Evolutionary conservation across 2,888 invertebrate genomes (phyloP).

Genomic region (Clunio marinus): DNA sequence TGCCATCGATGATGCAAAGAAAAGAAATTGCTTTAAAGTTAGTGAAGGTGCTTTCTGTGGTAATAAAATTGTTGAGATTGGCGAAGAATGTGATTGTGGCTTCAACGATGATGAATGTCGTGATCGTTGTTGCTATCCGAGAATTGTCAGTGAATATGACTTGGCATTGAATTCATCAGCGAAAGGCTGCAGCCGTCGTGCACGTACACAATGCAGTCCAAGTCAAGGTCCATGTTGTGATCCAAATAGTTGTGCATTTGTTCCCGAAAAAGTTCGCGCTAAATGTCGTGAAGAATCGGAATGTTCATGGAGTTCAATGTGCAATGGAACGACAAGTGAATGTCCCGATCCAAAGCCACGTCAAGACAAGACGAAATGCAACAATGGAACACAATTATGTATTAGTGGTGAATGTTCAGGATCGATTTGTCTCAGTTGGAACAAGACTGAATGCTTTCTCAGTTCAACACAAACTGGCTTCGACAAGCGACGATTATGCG

Average conservation of each 20-base stretch:
- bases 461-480: constrained; percentile 54
- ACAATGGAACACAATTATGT: constrained; percentile 85
- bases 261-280: constrained; percentile 59
- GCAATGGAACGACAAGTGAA: constrained; percentile 78
- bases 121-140: constrained; percentile 90
- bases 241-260: constrained; percentile 71
- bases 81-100: constrained; percentile 97
- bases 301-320: constrained; percentile 82
- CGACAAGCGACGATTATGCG: constrained; percentile 84
- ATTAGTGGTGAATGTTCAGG: constrained; percentile 88
- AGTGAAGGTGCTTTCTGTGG: constrained; percentile 95
- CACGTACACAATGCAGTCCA: constrained; percentile 76
- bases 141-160: constrained; percentile 67
- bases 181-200: constrained; percentile 73
- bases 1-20: constrained; percentile 84
- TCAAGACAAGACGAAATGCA: constrained; percentile 89
- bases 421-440: constrained; percentile 92
- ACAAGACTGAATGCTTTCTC: constrained; percentile 89
- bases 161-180: constrained; percentile 65
- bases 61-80: constrained; percentile 96
- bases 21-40: constrained; percentile 83
- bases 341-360: constrained; percentile 82
- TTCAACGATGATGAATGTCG: constrained; percentile 89
- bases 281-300: constrained; percentile 82
- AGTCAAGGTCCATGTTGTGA: constrained; percentile 97